These are phyloP conservation scores for Cheilinus undulatus DNA, from an alignment of 2,113 vertebrate species.

Conservation along the genomic window DNA sequence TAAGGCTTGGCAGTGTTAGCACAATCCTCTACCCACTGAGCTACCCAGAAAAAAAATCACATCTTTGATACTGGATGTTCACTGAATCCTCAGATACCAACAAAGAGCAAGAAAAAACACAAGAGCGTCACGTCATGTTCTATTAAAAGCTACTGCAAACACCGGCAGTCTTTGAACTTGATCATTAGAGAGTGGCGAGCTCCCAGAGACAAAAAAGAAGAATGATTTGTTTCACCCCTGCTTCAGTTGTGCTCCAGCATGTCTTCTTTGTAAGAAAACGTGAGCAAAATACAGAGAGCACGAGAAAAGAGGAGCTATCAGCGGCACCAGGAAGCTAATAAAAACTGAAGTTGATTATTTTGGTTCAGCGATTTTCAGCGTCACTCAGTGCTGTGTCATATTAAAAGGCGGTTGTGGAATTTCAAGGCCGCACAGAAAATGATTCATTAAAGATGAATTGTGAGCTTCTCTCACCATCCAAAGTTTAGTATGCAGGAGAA, in stretches of 20 bases:
- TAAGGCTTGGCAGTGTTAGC: not conserved
- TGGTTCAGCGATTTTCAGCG: constrained; percentile 19
- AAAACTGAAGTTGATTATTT: constrained; percentile 30
- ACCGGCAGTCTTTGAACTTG: constrained; percentile 9
- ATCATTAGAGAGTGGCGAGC: constrained; percentile 31
- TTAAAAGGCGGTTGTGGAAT: constrained; percentile 14
- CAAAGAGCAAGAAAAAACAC: constrained; percentile 1
- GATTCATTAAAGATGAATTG: not conserved
- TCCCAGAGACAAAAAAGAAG: not conserved
- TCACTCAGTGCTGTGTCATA: not conserved
- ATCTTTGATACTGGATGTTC: not conserved
- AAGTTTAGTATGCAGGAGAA: not conserved
- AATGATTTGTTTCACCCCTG: not conserved
- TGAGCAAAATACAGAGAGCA: constrained; percentile 27
- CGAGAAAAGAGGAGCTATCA: constrained; percentile 3
- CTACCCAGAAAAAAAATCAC: not conserved
- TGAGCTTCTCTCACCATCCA: not conserved
- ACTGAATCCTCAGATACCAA: constrained; percentile 2
- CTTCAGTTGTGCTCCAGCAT: constrained; percentile 4
- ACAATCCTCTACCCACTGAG: not conserved
- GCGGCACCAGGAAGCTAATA: constrained; percentile 37
- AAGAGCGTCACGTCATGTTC: not conserved
- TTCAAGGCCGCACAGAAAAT: constrained; percentile 8
- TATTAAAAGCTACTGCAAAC: constrained; percentile 18
- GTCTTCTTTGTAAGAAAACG: constrained; percentile 16